phyloP scores from a whole-genome alignment of 2,888 invertebrate species.

The Azorinus chamasolen region DNA sequence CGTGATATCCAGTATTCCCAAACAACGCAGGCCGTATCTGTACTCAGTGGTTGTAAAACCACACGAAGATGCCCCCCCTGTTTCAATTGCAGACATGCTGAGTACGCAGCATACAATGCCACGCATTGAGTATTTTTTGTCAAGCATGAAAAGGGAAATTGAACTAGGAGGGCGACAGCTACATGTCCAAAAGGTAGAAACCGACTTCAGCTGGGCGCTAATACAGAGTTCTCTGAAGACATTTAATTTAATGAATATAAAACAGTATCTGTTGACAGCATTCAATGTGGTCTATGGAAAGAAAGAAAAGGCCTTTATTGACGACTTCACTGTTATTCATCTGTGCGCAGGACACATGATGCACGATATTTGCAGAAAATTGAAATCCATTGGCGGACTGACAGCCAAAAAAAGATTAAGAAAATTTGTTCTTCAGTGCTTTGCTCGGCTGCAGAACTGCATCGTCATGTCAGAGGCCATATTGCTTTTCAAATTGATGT shows the following conservation, averaged over 20 bases:
- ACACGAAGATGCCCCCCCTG: not conserved
- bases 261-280: no score
- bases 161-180: not conserved
- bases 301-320: no score
- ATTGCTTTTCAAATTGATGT: no score
- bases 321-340: slow-evolving; percentile 15
- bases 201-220: slow-evolving; percentile 16
- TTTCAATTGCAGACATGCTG: slow-evolving; percentile 4
- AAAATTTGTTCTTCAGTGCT: slow-evolving; percentile 11
- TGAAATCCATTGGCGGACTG: no score
- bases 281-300: no score
- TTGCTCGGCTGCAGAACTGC: slow-evolving; percentile 16
- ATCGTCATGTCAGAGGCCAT: not conserved
- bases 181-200: slow-evolving; percentile 5
- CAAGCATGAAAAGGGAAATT: not conserved
- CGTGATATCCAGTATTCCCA: not conserved
- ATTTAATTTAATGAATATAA: slow-evolving; percentile 12
- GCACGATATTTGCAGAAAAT: no score
- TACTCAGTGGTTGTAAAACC: slow-evolving; percentile 5
- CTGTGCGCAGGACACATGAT: slow-evolving; percentile 21
- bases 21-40: slow-evolving; percentile 5
- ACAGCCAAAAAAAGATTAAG: no score
- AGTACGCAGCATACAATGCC: not conserved
- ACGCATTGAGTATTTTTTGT: not conserved
- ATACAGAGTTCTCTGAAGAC: slow-evolving; percentile 13